These are phyloP conservation scores for Menidia beryllina DNA, from an alignment of 2,113 vertebrate genomes.

Conservation along the genomic window DNA sequence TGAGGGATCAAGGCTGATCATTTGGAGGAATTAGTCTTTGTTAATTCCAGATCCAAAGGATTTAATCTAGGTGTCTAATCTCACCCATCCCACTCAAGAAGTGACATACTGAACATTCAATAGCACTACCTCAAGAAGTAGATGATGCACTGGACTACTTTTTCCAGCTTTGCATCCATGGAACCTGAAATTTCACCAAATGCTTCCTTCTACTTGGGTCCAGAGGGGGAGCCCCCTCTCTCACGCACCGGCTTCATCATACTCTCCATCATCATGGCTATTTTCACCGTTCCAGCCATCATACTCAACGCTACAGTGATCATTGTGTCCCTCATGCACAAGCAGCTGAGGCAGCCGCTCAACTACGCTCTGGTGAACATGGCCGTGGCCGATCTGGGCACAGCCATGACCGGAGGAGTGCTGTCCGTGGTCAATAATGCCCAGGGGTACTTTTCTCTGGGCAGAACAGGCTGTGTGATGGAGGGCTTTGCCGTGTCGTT, in stretches of 20 bases:
- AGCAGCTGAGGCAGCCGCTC: slow-evolving; percentile 80
- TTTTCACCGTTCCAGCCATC: slow-evolving; percentile 76
- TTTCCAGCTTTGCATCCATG: slow-evolving; percentile 42
- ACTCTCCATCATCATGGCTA: slow-evolving; percentile 76
- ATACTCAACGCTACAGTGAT: slow-evolving; percentile 80
- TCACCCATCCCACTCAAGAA: slow-evolving; percentile 23
- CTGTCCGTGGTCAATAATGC: slow-evolving; percentile 80
- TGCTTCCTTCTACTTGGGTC: slow-evolving; percentile 38
- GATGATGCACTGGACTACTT: neutral
- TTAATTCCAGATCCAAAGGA: slow-evolving; percentile 71
- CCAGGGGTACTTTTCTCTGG: slow-evolving; percentile 77
- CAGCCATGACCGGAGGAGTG: slow-evolving; percentile 73
- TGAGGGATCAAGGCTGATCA: slow-evolving; percentile 66
- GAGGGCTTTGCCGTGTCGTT: slow-evolving; percentile 82
- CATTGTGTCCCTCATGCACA: slow-evolving; percentile 76
- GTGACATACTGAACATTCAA: slow-evolving; percentile 24
- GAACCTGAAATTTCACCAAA: slow-evolving; percentile 31
- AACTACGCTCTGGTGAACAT: slow-evolving; percentile 83
- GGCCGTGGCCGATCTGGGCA: slow-evolving; percentile 80
- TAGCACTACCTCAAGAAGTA: slow-evolving; percentile 10
- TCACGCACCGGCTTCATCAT: slow-evolving; percentile 71
- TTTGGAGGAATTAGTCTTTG: slow-evolving; percentile 69
- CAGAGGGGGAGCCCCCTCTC: slow-evolving; percentile 62
- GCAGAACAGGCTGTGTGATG: slow-evolving; percentile 78
- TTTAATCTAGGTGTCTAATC: slow-evolving; percentile 71